These are phyloP conservation scores for Podiceps cristatus DNA, from an alignment of 2,113 vertebrate genomes.

Conservation along the genomic window DNA sequence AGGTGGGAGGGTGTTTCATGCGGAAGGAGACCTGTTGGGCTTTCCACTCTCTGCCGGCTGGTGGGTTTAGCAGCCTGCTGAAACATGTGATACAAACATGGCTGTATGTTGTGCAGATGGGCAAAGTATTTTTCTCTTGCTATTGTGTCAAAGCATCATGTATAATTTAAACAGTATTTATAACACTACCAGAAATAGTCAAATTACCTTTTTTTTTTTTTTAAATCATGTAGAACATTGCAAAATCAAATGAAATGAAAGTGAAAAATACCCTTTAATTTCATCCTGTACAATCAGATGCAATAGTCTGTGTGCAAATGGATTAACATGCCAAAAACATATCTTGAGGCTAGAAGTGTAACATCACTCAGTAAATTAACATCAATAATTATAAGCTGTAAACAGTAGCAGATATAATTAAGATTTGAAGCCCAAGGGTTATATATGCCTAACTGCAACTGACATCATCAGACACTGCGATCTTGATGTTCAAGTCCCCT, in stretches of 20 bases:
- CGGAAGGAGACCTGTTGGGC: neutral
- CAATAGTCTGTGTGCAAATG: neutral
- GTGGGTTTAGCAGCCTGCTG: neutral
- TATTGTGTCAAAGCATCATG: neutral
- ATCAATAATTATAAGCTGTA: constrained; percentile 74
- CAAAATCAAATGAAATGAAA: constrained; percentile 9
- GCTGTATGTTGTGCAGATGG: neutral
- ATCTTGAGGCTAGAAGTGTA: constrained; percentile 60
- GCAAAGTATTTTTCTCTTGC: neutral
- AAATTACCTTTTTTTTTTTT: neutral
- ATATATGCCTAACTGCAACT: constrained; percentile 2
- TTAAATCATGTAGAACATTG: neutral
- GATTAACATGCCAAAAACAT: constrained; percentile 50
- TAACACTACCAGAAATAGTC: neutral
- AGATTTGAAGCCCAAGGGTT: constrained; percentile 64
- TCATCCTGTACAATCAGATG: neutral
- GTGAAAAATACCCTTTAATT: constrained; percentile 26
- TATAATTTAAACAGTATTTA: neutral
- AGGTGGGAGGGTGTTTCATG: neutral
- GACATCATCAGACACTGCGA: constrained; percentile 5
- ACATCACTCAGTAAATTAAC: constrained; percentile 69
- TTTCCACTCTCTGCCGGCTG: neutral
- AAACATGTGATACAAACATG: neutral
- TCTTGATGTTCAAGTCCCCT: constrained; percentile 35
- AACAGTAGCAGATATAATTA: constrained; percentile 72